A percentile compares a stretch with the other conserved stretches of the same genome.
phyloP scores from a whole-genome alignment of 2,113 vertebrate species.

The Anhinga rufa region DNA sequence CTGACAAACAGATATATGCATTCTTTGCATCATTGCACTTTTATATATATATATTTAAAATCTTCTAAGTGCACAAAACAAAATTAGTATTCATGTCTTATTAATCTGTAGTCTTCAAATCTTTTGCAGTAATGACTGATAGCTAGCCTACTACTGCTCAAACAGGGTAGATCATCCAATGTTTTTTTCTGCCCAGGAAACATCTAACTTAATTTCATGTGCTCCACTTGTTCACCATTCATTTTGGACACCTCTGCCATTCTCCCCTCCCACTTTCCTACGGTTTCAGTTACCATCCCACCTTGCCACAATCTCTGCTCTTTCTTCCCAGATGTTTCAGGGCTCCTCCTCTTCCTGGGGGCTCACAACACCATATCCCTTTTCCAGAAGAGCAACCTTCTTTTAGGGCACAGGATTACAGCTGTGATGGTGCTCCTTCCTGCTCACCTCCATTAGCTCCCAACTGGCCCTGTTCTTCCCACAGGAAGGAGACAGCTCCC shows the following conservation, averaged over 20 bases:
- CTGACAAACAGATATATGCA: not conserved
- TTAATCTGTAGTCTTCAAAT: not conserved
- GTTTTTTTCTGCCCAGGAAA: not conserved
- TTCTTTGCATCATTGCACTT: not conserved
- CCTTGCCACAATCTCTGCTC: not conserved
- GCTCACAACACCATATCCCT: not conserved
- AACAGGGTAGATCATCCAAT: not conserved
- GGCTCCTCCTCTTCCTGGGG: not conserved
- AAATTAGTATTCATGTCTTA: not conserved
- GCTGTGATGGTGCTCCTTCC: not conserved
- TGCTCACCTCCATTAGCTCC: not conserved
- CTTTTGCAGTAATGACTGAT: not conserved
- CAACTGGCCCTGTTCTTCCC: fast-evolving
- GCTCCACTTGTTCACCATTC: not conserved
- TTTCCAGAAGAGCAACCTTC: not conserved
- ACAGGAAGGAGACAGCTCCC: not conserved
- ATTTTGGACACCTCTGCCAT: not conserved
- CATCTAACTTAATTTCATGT: not conserved
- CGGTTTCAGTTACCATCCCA: not conserved
- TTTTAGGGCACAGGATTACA: not conserved
- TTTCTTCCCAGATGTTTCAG: not conserved
- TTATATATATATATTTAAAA: not conserved
- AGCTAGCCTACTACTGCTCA: not conserved
- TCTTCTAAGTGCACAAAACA: not conserved
- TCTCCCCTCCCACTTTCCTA: not conserved